Base-by-base conservation (phyloP, 2,888 invertebrate species). In the Morinoia aosen region DNA sequence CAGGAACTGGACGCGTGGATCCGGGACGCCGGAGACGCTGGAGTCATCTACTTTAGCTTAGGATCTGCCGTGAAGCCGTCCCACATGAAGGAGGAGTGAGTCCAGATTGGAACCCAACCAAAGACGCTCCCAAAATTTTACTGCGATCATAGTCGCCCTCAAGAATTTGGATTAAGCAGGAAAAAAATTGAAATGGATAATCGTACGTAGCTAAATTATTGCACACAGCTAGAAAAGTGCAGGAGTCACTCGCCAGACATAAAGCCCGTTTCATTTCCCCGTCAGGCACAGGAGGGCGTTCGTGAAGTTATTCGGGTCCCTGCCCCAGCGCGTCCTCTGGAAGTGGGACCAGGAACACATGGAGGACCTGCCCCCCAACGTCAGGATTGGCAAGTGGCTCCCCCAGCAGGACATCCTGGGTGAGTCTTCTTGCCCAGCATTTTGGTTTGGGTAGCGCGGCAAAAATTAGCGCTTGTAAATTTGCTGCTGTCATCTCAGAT, bases 321-420 rank as follows among this genome's bases (percentile, higher is more conserved):
- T 99, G 88, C 98, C 98, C 0, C 98, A 98, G 97, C 98, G 98
- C 96, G 98, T 98, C 56, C 97, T 98, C 0, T 98, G 98, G 98
- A 98, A 98, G 97, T 98, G 98, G 97, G 98, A 98, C 97, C 98
- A 98, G 0, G 98, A 98, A 58, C 97, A 97, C 10, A 97, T 98
- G 96, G 97, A 97, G 0, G 97, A 97, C 61, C 97, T 98, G 96
- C 98, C 98, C 57, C 97, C 98, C 95, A 98, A 98, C 97, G 97
- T 98, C 0, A 97, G 98, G 94, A 97, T 98, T 12, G 97, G 97
- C 96, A 98, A 98, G 96, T 98, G 98, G 98, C 97, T 98, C 97
- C 98, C 98, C 0, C 99, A 99, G 97, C 98, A 98, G 97, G 98
- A 98, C 97, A 97, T 99, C 97, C 97, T 99, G 95, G 98, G 98